Percentiles rank a stretch among this genome's conserved stretches.
Conservation (phyloP, 2,113 vertebrate species). For the Zootoca vivipara region DNA sequence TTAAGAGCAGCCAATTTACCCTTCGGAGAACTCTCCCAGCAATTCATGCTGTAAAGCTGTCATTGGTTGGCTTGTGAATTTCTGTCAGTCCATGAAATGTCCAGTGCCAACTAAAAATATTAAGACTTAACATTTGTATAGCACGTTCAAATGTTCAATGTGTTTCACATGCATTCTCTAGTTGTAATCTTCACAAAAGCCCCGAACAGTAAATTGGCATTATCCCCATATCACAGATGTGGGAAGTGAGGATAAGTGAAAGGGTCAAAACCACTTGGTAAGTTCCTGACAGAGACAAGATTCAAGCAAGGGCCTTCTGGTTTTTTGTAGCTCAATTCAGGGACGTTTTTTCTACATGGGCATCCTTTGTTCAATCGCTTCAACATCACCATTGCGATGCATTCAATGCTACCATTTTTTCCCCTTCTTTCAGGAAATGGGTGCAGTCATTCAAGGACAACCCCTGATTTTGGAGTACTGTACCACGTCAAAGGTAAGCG, state of each 20-base stretch:
- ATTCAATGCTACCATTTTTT: background rate
- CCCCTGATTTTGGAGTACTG: conserved; percentile 7
- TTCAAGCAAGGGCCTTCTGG: background rate
- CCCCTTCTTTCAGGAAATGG: conserved; percentile 4
- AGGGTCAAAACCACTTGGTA: background rate
- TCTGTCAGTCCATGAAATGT: background rate
- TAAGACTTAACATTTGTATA: background rate
- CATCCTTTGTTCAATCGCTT: background rate
- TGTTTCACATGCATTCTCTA: background rate
- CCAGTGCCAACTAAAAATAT: background rate
- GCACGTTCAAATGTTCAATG: no score
- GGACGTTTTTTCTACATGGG: background rate
- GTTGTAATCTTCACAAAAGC: background rate
- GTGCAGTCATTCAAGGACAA: background rate
- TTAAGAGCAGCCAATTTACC: background rate
- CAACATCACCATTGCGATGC: background rate
- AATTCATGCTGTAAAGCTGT: background rate
- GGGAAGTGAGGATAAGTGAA: background rate
- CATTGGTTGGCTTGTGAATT: background rate
- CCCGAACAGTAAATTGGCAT: background rate
- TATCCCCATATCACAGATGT: background rate
- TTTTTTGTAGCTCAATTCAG: background rate
- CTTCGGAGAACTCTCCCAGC: background rate
- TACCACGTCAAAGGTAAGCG: conserved; percentile 33
- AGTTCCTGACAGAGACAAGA: background rate